phyloP scores from a whole-genome alignment of 37 sponge, comb jelly and placozoan genomes.

The Crambe crambe region DNA sequence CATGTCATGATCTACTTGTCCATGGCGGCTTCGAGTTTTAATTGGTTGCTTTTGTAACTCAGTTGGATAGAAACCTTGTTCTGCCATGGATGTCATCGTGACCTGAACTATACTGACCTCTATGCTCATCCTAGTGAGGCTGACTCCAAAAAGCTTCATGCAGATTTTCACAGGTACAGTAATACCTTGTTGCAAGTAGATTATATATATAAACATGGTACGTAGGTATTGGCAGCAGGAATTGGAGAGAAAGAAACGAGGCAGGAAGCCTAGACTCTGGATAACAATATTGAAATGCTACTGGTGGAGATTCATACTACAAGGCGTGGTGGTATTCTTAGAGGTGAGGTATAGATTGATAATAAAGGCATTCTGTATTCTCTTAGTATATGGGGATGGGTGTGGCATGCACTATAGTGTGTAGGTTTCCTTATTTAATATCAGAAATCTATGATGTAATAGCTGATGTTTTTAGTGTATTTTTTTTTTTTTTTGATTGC shows the following conservation, averaged over 20 bases:
- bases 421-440: too few relatives aligned
- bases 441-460: too few relatives aligned
- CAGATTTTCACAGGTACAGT: constrained; percentile 52
- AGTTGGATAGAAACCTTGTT: constrained; percentile 78
- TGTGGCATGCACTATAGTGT: too few relatives aligned
- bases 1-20: too few relatives aligned
- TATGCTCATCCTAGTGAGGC: constrained; percentile 53
- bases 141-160: constrained; percentile 40
- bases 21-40: not conserved
- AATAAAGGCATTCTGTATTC: not conserved
- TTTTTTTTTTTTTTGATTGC: not conserved
- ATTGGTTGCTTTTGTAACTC: not conserved
- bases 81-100: constrained; percentile 47
- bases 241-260: constrained; percentile 17
- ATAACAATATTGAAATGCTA: constrained; percentile 38
- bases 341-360: constrained; percentile 24
- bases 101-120: constrained; percentile 55
- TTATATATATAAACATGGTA: not conserved
- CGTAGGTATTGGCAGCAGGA: constrained; percentile 44
- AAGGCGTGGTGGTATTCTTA: constrained; percentile 8
- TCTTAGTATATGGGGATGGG: too few relatives aligned
- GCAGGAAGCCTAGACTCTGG: constrained; percentile 45
- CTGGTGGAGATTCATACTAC: constrained; percentile 43
- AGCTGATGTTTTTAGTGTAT: not conserved
- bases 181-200: not conserved